These are phyloP conservation scores for Galagoides demidoff DNA, from an alignment of 2,797 vertebrate species.

Conservation along the genomic window DNA sequence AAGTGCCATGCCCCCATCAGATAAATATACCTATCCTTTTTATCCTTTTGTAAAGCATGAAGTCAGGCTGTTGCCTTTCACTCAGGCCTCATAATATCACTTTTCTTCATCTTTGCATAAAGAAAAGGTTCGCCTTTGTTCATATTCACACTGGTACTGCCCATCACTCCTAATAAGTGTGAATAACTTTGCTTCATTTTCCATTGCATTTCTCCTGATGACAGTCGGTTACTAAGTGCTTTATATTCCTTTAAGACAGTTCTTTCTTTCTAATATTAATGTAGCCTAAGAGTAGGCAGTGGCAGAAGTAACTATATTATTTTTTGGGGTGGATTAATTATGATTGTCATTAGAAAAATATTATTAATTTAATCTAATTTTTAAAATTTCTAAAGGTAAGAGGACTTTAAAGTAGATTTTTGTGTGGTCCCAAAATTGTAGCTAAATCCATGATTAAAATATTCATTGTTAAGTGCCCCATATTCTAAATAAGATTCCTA, in stretches of 20 bases:
- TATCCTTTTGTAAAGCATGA: background rate
- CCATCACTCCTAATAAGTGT: background rate
- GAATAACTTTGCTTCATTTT: background rate
- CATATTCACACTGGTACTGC: background rate
- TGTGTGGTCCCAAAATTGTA: conserved; percentile 5
- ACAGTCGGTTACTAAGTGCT: background rate
- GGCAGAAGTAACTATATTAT: background rate
- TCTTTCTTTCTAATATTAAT: background rate
- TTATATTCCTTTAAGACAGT: background rate
- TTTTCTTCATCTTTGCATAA: background rate
- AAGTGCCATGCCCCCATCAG: background rate
- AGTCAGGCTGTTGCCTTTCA: background rate
- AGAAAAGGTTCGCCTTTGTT: background rate
- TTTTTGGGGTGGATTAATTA: background rate
- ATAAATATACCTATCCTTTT: background rate
- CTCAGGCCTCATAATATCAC: background rate
- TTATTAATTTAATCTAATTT: background rate
- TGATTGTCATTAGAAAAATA: background rate
- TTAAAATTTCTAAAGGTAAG: background rate
- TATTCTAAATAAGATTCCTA: background rate
- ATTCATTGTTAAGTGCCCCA: background rate
- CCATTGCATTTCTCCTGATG: background rate
- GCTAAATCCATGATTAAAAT: conserved; percentile 3
- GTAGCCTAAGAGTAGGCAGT: background rate
- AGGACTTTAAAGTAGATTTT: background rate